Percentiles rank a stretch among this genome's conserved stretches.
phyloP scores from a whole-genome alignment of 2,797 vertebrate species.

The Epinephelus malabaricus region DNA sequence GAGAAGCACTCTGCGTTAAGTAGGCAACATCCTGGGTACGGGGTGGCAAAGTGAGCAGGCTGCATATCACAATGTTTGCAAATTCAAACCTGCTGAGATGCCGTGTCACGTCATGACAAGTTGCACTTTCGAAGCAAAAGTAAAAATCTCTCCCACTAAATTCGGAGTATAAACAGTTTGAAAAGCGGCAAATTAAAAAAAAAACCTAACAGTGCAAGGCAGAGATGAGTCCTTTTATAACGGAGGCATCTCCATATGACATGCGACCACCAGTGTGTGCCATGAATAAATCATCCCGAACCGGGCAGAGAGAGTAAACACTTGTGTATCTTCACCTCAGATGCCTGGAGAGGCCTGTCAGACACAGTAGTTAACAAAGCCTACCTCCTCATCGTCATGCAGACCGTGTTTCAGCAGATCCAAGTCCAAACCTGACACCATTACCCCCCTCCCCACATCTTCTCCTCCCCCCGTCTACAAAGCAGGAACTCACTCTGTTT shows the following conservation, averaged over 20 bases:
- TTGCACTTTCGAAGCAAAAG: conserved; percentile 55
- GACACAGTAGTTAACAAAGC: conserved; percentile 81
- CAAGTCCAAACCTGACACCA: conserved; percentile 75
- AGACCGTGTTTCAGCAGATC: conserved; percentile 66
- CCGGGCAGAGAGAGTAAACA: conserved; percentile 78
- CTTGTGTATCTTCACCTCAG: conserved; percentile 80
- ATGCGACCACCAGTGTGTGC: conserved; percentile 78
- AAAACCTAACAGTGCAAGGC: conserved; percentile 49
- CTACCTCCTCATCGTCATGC: conserved; percentile 77
- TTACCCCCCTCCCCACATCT: conserved; percentile 29
- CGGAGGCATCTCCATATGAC: conserved; percentile 81
- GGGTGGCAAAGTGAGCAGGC: conserved; percentile 49
- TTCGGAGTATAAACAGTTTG: conserved; percentile 67
- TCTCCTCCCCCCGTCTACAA: conserved; percentile 18
- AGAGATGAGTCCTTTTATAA: conserved; percentile 75
- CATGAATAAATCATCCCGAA: conserved; percentile 86
- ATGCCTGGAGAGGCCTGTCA: conserved; percentile 81
- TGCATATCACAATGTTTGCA: conserved; percentile 63
- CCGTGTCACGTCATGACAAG: conserved; percentile 62
- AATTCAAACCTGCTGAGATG: conserved; percentile 58
- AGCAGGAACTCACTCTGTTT: conserved; percentile 59
- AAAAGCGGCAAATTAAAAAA: conserved; percentile 62
- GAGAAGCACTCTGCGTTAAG: conserved; percentile 32
- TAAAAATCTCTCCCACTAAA: conserved; percentile 61
- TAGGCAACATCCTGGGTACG: conserved; percentile 39